Evolutionary conservation across 2,888 invertebrate species (phyloP).

Genomic region (Mylabris sibirica): DNA sequence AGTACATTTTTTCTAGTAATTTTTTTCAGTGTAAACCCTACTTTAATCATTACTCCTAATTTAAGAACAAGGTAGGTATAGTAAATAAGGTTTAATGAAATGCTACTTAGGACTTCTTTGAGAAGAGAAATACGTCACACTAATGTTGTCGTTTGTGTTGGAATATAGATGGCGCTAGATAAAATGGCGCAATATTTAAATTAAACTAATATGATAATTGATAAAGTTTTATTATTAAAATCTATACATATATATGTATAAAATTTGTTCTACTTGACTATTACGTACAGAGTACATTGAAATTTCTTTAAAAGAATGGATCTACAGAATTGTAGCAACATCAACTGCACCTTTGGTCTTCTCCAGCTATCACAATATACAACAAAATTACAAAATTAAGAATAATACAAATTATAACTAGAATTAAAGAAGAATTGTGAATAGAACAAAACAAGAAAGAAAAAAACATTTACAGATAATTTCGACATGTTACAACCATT

Average conservation of each 20-base stretch:
- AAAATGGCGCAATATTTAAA: not conserved
- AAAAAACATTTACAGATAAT: constrained; percentile 35
- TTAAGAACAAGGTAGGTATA: too few species aligned
- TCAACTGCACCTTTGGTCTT: constrained; percentile 70
- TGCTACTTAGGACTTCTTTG: too few species aligned
- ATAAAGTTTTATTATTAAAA: not conserved
- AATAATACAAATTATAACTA: constrained; percentile 30
- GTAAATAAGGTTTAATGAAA: too few species aligned
- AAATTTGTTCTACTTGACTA: not conserved
- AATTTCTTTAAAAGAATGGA: constrained; percentile 7
- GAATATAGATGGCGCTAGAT: not conserved
- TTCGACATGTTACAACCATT: constrained; percentile 46
- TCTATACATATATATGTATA: not conserved
- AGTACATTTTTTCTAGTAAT: too few species aligned
- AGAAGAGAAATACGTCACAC: too few species aligned
- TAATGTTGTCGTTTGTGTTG: too few species aligned
- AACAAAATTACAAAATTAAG: constrained; percentile 15
- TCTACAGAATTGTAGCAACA: constrained; percentile 7
- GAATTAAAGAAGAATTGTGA: constrained; percentile 28
- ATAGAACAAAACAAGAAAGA: constrained; percentile 16
- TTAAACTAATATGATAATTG: not conserved
- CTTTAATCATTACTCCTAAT: too few species aligned
- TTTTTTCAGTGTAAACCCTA: too few species aligned
- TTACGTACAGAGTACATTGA: constrained; percentile 33
- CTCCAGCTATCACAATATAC: constrained; percentile 67